Evolutionary conservation across 2,888 invertebrate species (phyloP).

Genomic region (Koerneria pararmatus): DNA sequence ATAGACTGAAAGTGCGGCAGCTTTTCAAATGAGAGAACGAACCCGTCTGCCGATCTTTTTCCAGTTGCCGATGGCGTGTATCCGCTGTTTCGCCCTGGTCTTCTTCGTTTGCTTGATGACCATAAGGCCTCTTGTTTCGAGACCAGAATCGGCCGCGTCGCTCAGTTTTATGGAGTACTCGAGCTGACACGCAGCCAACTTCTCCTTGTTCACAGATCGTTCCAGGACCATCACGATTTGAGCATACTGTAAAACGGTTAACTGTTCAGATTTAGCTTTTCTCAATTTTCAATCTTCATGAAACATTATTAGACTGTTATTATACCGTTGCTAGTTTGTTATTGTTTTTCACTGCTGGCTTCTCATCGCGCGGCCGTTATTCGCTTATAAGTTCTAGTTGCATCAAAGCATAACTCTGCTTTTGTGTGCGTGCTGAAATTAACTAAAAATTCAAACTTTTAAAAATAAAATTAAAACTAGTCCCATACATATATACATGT

Average conservation of each 20-base stretch:
- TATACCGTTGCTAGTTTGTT: too few species aligned
- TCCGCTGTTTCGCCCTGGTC: constrained; percentile 89
- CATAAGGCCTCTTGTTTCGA: constrained; percentile 80
- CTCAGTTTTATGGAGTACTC: constrained; percentile 90
- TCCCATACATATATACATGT: too few species aligned
- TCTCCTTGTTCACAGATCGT: constrained; percentile 82
- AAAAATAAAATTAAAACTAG: too few species aligned
- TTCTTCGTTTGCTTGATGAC: constrained; percentile 95
- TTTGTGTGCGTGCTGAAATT: too few species aligned
- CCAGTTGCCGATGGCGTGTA: constrained; percentile 93
- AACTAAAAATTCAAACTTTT: too few species aligned
- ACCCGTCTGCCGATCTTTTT: constrained; percentile 70
- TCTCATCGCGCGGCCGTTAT: too few species aligned
- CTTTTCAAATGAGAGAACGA: too few species aligned
- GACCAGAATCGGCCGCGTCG: constrained; percentile 62
- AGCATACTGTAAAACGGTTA: constrained; percentile 75
- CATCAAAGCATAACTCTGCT: too few species aligned
- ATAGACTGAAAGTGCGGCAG: too few species aligned
- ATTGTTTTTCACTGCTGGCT: too few species aligned
- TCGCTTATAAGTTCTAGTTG: too few species aligned
- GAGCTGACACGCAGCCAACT: constrained; percentile 83
- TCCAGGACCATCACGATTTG: constrained; percentile 95
- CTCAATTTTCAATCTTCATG: background rate
- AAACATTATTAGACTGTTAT: background rate
- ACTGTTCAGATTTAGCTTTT: background rate